These are phyloP conservation scores for Helarctos malayanus DNA, from an alignment of 2,797 vertebrate genomes.

Conservation along the genomic window DNA sequence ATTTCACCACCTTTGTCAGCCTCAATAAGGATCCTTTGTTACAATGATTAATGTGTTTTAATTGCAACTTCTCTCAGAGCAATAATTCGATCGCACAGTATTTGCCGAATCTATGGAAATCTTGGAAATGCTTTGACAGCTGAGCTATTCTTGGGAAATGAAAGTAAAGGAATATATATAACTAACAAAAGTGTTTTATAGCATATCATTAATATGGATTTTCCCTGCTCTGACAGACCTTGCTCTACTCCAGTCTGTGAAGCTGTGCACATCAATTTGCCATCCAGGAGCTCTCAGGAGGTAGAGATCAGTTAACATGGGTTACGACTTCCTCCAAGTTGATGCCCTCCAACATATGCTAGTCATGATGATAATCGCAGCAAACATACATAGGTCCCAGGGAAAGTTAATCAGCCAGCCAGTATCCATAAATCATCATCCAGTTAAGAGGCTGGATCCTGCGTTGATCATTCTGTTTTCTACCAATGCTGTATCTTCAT, in stretches of 20 bases:
- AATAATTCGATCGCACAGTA: constrained; percentile 80
- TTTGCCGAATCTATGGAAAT: constrained; percentile 80
- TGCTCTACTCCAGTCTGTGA: constrained; percentile 40
- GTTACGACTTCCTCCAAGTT: neutral
- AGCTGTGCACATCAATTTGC: constrained; percentile 61
- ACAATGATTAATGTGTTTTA: constrained; percentile 85
- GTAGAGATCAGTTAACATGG: constrained; percentile 33
- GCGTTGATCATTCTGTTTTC: constrained; percentile 30
- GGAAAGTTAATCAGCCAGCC: neutral
- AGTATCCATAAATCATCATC: neutral
- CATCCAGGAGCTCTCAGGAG: neutral
- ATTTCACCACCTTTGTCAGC: constrained; percentile 84
- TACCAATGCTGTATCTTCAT: neutral
- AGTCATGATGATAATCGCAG: neutral
- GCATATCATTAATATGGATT: constrained; percentile 82
- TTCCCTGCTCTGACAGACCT: constrained; percentile 71
- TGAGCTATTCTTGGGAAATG: constrained; percentile 83
- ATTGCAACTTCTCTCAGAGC: constrained; percentile 84
- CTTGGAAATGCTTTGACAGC: constrained; percentile 79
- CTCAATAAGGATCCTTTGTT: constrained; percentile 86
- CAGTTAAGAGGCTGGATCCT: neutral
- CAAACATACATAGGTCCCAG: neutral
- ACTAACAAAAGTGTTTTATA: constrained; percentile 81
- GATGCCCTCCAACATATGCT: neutral
- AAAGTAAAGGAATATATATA: constrained; percentile 82